phyloP scores from a whole-genome alignment of 37 sponge, comb jelly and placozoan genomes.

The Cladorhizidae sp. region DNA sequence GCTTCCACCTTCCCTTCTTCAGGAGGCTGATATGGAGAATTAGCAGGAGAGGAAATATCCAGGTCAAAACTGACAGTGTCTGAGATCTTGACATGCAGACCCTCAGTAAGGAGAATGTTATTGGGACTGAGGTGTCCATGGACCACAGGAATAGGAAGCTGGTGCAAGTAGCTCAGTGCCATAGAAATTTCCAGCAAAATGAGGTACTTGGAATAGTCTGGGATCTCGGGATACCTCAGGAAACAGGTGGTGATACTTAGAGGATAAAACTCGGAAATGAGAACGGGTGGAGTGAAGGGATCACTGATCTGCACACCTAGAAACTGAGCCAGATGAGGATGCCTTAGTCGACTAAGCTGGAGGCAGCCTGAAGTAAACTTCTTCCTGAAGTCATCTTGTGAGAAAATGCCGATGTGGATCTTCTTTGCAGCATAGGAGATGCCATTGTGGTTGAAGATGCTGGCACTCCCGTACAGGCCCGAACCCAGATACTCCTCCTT shows the following conservation, averaged over 20 bases:
- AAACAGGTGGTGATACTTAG: conserved; percentile 26
- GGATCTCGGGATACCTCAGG: conserved; percentile 16
- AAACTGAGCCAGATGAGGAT: conserved; percentile 42
- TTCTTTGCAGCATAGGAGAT: conserved; percentile 34
- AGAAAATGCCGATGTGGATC: conserved; percentile 8
- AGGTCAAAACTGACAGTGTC: conserved; percentile 11
- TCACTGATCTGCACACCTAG: conserved; percentile 27
- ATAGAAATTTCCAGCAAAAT: conserved; percentile 26
- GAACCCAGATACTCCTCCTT: conserved; percentile 16
- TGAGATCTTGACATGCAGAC: conserved; percentile 41
- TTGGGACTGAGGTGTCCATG: conserved; percentile 33
- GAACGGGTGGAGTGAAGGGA: conserved; percentile 10
- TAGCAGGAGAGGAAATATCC: not conserved
- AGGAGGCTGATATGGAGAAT: conserved; percentile 28
- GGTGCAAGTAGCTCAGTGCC: conserved; percentile 35
- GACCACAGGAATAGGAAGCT: conserved; percentile 11
- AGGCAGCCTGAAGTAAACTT: conserved; percentile 18
- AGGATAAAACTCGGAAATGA: conserved; percentile 29
- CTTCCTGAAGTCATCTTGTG: conserved; percentile 17
- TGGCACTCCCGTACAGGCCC: conserved; percentile 9
- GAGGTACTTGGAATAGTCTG: conserved; percentile 7
- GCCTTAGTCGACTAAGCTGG: conserved; percentile 15
- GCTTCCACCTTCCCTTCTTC: conserved; percentile 3
- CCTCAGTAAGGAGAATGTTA: conserved; percentile 32
- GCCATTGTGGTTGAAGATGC: conserved; percentile 10